These are phyloP conservation scores for Cheilosia variabilis DNA, from an alignment of 2,888 invertebrate species.

Conservation along the genomic window DNA sequence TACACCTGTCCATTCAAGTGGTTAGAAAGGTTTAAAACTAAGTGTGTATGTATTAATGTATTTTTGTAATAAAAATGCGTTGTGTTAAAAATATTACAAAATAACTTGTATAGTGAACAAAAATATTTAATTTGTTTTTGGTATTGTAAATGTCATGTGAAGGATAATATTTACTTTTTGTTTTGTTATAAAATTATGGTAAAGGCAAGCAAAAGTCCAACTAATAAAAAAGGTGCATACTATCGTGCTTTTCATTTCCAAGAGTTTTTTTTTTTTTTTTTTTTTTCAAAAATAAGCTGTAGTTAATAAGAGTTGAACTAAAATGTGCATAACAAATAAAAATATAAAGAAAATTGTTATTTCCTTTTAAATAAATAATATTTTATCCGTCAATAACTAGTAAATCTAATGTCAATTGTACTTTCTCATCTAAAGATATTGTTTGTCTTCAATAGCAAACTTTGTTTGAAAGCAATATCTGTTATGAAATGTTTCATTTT, in stretches of 20 bases:
- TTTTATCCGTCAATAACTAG: no score
- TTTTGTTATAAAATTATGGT: neutral
- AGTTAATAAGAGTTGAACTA: no score
- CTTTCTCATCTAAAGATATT: neutral
- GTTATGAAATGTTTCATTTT: no score
- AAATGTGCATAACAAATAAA: no score
- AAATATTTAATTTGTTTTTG: no score
- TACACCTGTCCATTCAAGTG: no score
- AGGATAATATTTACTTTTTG: conserved; percentile 19
- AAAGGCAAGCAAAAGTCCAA: conserved; percentile 30
- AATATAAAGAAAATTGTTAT: neutral
- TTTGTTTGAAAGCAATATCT: no score
- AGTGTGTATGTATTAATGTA: neutral
- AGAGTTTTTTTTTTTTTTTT: neutral
- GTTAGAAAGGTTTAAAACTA: no score
- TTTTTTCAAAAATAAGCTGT: neutral
- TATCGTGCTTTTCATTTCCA: conserved; percentile 28
- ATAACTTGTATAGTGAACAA: neutral
- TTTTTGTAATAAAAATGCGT: neutral
- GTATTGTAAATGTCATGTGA: neutral
- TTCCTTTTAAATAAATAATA: no score
- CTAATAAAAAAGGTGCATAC: conserved; percentile 42
- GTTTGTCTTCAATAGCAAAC: no score
- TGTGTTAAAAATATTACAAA: neutral
- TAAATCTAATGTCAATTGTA: neutral